phyloP scores from a whole-genome alignment of 2,797 vertebrate genomes.

The Delichon dasypus region DNA sequence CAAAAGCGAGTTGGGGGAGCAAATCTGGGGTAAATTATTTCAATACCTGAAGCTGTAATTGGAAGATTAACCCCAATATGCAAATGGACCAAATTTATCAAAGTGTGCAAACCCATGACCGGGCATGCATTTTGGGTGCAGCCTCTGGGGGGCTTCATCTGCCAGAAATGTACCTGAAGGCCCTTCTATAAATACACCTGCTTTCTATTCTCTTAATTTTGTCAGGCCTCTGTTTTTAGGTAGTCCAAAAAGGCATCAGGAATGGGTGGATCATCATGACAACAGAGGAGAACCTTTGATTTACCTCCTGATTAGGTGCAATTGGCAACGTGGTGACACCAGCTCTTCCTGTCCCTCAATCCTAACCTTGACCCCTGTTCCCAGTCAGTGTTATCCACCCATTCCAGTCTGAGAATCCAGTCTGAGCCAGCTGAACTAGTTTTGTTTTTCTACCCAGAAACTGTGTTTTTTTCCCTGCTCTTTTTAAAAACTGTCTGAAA shows the following conservation, averaged over 20 bases:
- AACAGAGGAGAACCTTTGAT: background rate
- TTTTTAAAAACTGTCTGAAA: background rate
- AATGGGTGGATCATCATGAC: background rate
- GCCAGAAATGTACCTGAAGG: accelerated
- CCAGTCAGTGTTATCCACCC: background rate
- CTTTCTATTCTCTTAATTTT: background rate
- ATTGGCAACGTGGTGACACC: accelerated
- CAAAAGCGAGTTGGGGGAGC: background rate
- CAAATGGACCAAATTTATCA: background rate
- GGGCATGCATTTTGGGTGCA: background rate
- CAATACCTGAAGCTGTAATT: background rate
- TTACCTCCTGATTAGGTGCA: background rate
- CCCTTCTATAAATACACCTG: accelerated
- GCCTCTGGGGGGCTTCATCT: accelerated
- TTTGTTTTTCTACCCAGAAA: background rate
- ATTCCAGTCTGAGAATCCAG: background rate
- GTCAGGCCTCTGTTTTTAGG: background rate
- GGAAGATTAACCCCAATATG: background rate
- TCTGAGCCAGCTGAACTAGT: background rate
- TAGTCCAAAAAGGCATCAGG: background rate
- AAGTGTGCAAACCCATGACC: accelerated
- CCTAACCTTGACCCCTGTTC: background rate
- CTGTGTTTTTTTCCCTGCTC: accelerated
- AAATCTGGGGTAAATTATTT: background rate
- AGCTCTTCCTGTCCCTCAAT: background rate